These are phyloP conservation scores for Amiota minor DNA, from an alignment of 2,888 invertebrate genomes.

Conservation along the genomic window DNA sequence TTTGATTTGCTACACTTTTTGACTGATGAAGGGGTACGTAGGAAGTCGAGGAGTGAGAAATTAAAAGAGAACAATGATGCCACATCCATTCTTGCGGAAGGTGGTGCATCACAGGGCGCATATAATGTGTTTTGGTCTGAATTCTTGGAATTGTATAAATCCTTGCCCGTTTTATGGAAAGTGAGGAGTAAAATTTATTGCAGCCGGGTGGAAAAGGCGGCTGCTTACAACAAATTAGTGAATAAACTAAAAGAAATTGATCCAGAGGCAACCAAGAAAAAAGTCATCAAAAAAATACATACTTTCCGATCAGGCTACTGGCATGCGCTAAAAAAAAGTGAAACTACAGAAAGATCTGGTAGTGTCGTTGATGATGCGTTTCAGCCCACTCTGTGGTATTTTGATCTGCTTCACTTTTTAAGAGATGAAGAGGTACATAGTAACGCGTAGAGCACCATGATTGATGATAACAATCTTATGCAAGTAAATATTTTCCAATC, in stretches of 20 bases:
- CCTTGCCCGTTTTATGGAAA: no score
- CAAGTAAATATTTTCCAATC: neutral
- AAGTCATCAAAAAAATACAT: neutral
- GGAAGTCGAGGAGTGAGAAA: no score
- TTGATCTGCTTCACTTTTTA: neutral
- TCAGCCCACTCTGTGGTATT: neutral
- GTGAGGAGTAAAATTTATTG: no score
- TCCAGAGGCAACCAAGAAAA: neutral
- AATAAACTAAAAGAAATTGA: conserved; percentile 1
- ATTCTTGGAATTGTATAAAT: neutral
- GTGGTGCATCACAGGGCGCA: neutral
- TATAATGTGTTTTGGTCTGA: neutral
- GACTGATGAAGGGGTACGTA: neutral
- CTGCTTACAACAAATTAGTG: conserved; percentile 11
- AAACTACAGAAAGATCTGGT: neutral
- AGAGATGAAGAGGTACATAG: neutral
- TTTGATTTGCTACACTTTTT: neutral
- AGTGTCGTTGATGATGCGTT: neutral
- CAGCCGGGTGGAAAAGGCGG: neutral
- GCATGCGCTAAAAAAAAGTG: neutral
- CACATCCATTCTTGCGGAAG: neutral
- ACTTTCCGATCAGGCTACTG: neutral
- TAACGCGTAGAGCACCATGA: neutral
- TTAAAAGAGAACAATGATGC: neutral
- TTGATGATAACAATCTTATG: neutral